Conservation (phyloP, 2,888 invertebrate genomes). For the Troides helena region DNA sequence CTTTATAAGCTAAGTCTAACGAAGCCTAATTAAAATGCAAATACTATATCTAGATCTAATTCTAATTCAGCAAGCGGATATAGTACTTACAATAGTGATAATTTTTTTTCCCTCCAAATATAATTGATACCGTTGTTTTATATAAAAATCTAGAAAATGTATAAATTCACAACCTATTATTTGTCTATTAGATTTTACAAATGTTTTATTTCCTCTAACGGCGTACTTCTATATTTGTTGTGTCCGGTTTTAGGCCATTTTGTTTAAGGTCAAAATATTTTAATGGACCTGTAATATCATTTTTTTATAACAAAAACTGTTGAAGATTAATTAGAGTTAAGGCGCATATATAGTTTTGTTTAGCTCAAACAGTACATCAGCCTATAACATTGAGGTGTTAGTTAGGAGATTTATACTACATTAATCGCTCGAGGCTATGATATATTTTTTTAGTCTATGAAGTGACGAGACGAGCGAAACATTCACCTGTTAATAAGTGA, state of each 20-base stretch:
- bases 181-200: constrained; percentile 63
- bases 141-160: constrained; percentile 79
- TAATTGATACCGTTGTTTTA: constrained; percentile 51
- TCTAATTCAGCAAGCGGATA: constrained; percentile 48
- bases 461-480: too few species aligned
- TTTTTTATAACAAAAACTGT: too few species aligned
- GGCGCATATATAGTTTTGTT: too few species aligned
- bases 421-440: too few species aligned
- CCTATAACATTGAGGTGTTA: too few species aligned
- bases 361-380: too few species aligned
- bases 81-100: constrained; percentile 43
- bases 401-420: too few species aligned
- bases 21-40: neutral
- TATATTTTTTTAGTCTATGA: too few species aligned
- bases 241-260: neutral
- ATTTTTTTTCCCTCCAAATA: constrained; percentile 37
- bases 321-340: too few species aligned
- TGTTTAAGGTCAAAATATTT: neutral
- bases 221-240: neutral
- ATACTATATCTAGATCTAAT: neutral
- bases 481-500: too few species aligned
- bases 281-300: too few species aligned
- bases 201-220: constrained; percentile 11
- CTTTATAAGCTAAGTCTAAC: constrained; percentile 3
- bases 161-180: constrained; percentile 80